phyloP scores from a whole-genome alignment of 1,140 invertebrate species.

The Sminthurides bifidus region DNA sequence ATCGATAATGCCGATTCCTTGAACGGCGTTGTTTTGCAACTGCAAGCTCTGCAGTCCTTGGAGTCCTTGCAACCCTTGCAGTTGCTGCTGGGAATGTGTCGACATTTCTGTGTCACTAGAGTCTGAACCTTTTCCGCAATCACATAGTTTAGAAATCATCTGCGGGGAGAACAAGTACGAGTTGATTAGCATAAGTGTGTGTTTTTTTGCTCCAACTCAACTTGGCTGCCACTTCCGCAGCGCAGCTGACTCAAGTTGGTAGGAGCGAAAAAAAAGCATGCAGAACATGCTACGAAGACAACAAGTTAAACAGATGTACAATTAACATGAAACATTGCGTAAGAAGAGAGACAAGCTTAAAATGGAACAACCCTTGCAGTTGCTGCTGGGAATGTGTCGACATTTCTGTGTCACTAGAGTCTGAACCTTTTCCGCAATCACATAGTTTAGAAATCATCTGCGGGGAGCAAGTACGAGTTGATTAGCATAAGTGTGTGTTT shows the following conservation, averaged over 20 bases:
- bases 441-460: slow-evolving; percentile 31
- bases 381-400: slow-evolving; percentile 29
- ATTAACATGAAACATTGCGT: too few relatives aligned
- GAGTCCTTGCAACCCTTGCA: slow-evolving; percentile 19
- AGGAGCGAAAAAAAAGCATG: too few relatives aligned
- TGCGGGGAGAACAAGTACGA: too few relatives aligned
- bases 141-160: slow-evolving; percentile 31
- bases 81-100: slow-evolving; percentile 30
- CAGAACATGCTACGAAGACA: too few relatives aligned
- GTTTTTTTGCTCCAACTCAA: too few relatives aligned
- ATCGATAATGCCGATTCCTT: slow-evolving; percentile 10
- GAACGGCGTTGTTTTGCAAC: neutral
- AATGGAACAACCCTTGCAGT: slow-evolving; percentile 8
- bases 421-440: slow-evolving; percentile 31
- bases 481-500: too few relatives aligned
- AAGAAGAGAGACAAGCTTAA: neutral
- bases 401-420: slow-evolving; percentile 28
- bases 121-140: slow-evolving; percentile 28
- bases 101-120: slow-evolving; percentile 31
- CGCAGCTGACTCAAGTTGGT: too few relatives aligned
- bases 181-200: too few relatives aligned
- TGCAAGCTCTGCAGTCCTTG: too few relatives aligned
- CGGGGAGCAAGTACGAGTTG: too few relatives aligned
- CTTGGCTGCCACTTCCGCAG: too few relatives aligned
- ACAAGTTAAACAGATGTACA: too few relatives aligned